Evolutionary conservation across 2,797 vertebrate genomes (phyloP), one percentile per base, ranked within the genome.

Genomic region (Heliangelus exortis): DNA sequence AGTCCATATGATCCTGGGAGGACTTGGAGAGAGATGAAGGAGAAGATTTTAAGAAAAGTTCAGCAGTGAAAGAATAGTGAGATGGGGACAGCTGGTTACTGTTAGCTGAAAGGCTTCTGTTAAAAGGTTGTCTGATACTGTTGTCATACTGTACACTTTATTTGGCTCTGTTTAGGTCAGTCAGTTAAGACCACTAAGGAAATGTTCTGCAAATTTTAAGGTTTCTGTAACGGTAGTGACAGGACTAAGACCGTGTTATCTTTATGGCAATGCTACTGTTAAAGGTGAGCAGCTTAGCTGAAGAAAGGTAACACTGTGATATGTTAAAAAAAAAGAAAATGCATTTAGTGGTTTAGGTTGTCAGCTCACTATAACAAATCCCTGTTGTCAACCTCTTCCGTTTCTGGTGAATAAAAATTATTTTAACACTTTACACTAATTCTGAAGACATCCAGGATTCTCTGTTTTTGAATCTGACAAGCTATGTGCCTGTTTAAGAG

Each of bases 401-500:
- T 59, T 93, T 84, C 36, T 39, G 10, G 6, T 63, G 31, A 89
- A 55, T 54, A 87, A 58, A 58, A 85, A 7, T 22, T 28, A 36
- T 74, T 92, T 83, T 39, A 57, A 58, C 9, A 19, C 9, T 85
- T 85, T 66, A 12, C 1, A 2, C 3, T 47, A 82, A 36, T 58
- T 58, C 12, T 66, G 33, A 69, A 67, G 21, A 22, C 26, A 65
- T 4, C 33, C 84, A 23, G 29, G 47, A 50, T 65, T 77, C 36
- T 63, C 47, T 34, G 28, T 58, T 73, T 58, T 71, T 39, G 41
- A 76, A 65, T 48, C 34, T 51, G 19, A 36, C 22, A 47, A 66
- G 12, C 6, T n/a, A 31, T 0, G 0, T 54, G 18, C 14, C 15
- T 14, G 65, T 43, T 89, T 59, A 33, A 36, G 36, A 47, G 8